These are phyloP conservation scores for Scylla paramamosain DNA, from an alignment of 1,140 invertebrate genomes.

Conservation along the genomic window DNA sequence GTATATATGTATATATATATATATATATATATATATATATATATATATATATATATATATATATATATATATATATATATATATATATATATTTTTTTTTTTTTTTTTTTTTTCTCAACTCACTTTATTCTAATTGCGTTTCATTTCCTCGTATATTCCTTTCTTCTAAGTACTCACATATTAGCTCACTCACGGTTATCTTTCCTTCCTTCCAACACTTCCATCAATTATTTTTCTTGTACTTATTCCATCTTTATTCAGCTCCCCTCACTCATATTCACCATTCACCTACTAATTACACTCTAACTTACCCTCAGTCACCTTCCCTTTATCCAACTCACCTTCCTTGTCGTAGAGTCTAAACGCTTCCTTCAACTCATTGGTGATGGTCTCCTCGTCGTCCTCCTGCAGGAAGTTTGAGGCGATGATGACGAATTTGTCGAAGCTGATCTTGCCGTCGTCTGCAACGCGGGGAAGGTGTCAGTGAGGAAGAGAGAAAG, in stretches of 20 bases:
- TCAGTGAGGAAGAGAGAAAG: neutral
- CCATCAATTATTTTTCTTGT: neutral
- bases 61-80: conserved; percentile 38
- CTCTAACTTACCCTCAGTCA: neutral
- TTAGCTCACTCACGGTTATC: neutral
- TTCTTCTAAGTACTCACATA: neutral
- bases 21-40: conserved; percentile 65
- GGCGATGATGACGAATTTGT: conserved; percentile 81
- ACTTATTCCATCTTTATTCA: neutral
- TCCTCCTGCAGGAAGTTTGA: conserved; percentile 83
- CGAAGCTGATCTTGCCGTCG: conserved; percentile 81
- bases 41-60: conserved; percentile 44
- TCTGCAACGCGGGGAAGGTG: conserved; percentile 32
- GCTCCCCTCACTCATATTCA: neutral
- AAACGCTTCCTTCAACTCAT: conserved; percentile 96
- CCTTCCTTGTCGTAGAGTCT: conserved; percentile 89
- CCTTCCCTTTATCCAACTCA: conserved; percentile 55
- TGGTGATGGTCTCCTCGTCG: conserved; percentile 94
- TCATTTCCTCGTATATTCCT: neutral
- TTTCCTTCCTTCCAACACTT: neutral
- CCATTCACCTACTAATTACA: neutral
- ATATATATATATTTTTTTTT: neutral
- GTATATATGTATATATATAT: conserved; percentile 48
- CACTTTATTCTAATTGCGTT: neutral
- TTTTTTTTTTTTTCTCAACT: neutral